Base-by-base conservation (phyloP, 2,888 invertebrate species). In the Aricia artaxerxes region DNA sequence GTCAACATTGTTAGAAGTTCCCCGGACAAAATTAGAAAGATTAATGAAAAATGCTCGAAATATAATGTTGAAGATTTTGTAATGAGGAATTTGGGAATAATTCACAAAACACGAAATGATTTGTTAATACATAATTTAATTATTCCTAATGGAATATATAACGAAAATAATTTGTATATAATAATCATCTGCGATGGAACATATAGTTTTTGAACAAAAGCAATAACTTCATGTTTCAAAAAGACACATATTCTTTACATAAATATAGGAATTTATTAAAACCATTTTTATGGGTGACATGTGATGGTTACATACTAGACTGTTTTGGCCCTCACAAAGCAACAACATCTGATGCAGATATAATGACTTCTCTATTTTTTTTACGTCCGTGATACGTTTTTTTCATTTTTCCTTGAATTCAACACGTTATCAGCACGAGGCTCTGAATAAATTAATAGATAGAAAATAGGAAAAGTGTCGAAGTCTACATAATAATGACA, bases 291-390 rank as follows among this genome's bases (percentile, higher is more conserved):
- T 61, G 24, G 24, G n/a, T 61, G 24, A 24, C 24, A 57, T 61
- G 61, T 61, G 61, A 61, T 24, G 61, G 24, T n/a, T 24, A 61
- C 7, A 61, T 61, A 61, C 61, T 61, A n/a, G 61, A 61, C 24
- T 61, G 61, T 61, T 24, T 60, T 24, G 61, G 61, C 24, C 61
- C 61, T n/a, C 24, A 24, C n/a, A 61, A 61, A 61, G 61, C 61
- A n/a, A 61, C 61, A n/a, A 61, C 61, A n/a, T 61, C 61, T n/a
- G 61, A 61, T 61, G 61, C 61, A 61, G n/a, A 61, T 61, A 61
- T 61, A 61, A 61, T 61, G 61, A 24, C 61, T 61, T 61, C 61
- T 6, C 61, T 24, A 24, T 24, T 24, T 24, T 24, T 24, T 24
- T 24, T 24, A 24, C 24, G 24, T 24, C 24, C 24, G 24, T 24